These are phyloP conservation scores for Steinernema khuongi DNA, from an alignment of 1,140 invertebrate species.

Conservation along the genomic window DNA sequence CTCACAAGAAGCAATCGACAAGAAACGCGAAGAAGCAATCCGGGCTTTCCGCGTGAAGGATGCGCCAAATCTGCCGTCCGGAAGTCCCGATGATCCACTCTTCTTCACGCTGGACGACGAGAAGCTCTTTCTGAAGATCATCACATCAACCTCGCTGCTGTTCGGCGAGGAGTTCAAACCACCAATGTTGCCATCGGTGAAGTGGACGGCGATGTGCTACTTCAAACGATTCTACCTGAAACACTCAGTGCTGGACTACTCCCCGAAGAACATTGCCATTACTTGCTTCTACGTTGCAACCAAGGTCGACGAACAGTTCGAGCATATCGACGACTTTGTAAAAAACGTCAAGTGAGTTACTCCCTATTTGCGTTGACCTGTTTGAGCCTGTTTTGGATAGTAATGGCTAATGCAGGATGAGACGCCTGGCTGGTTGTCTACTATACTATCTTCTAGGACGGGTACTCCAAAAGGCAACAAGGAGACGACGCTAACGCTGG, in stretches of 20 bases:
- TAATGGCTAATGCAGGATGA: too few species aligned
- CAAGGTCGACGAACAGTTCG: conserved; percentile 98
- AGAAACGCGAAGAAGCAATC: conserved; percentile 74
- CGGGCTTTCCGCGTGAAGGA: conserved; percentile 68
- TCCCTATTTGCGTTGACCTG: conserved; percentile 18
- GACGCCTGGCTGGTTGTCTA: too few species aligned
- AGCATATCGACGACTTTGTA: conserved; percentile 92
- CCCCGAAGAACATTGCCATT: conserved; percentile 91
- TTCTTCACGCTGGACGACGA: conserved; percentile 21
- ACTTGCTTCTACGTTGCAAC: conserved; percentile 93
- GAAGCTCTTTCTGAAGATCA: conserved; percentile 42
- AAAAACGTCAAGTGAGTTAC: conserved; percentile 71
- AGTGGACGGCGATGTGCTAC: conserved; percentile 86
- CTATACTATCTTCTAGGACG: conserved; percentile 64
- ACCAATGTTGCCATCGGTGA: conserved; percentile 68
- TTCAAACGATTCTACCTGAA: conserved; percentile 93
- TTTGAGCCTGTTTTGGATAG: too few species aligned
- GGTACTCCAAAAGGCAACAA: conserved; percentile 72
- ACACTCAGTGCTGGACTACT: conserved; percentile 94
- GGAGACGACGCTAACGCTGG: conserved; percentile 88
- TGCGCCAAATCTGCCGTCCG: conserved; percentile 22
- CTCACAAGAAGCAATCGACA: conserved; percentile 72
- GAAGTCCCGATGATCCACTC: conserved; percentile 21
- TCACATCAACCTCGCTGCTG: conserved; percentile 41
- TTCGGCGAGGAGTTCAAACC: conserved; percentile 89